These are phyloP conservation scores for Mimumesa dahlbomi DNA, from an alignment of 2,888 invertebrate species.

Conservation along the genomic window DNA sequence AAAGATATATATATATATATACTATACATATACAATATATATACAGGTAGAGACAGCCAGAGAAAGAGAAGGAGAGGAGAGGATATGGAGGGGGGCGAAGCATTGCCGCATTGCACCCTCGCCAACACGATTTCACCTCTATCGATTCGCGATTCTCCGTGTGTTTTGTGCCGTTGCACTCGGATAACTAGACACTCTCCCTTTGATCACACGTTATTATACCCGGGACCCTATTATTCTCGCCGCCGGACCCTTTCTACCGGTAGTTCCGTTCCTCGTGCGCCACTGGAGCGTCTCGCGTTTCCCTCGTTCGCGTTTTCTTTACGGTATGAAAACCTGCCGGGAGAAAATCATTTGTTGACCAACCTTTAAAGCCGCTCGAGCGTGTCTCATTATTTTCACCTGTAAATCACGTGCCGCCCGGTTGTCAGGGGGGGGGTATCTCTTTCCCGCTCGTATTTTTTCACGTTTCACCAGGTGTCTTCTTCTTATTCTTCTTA, in stretches of 20 bases:
- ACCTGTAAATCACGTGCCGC: conserved; percentile 16
- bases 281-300: conserved; percentile 32
- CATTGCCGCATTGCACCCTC: conserved; percentile 74
- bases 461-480: no score
- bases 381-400: conserved; percentile 39
- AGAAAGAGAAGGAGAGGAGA: conserved; percentile 17
- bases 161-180: conserved; percentile 66
- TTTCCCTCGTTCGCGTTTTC: conserved; percentile 23
- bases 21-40: no score
- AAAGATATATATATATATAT: conserved; percentile 24
- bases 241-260: conserved; percentile 34
- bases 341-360: conserved; percentile 27
- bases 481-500: no score
- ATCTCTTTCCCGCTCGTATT: no score
- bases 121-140: conserved; percentile 70
- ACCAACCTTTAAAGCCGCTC: conserved; percentile 18
- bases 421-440: no score
- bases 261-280: conserved; percentile 39
- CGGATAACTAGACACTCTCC: conserved; percentile 64
- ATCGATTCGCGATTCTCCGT: conserved; percentile 72
- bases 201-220: conserved; percentile 55
- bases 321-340: conserved; percentile 6
- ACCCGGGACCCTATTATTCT: conserved; percentile 52
- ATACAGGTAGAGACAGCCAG: conserved; percentile 28
- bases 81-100: conserved; percentile 46